Evolutionary conservation across 2,888 invertebrate species (phyloP), one percentile per base, ranked within the genome.

Genomic region (Stramonita haemastoma): DNA sequence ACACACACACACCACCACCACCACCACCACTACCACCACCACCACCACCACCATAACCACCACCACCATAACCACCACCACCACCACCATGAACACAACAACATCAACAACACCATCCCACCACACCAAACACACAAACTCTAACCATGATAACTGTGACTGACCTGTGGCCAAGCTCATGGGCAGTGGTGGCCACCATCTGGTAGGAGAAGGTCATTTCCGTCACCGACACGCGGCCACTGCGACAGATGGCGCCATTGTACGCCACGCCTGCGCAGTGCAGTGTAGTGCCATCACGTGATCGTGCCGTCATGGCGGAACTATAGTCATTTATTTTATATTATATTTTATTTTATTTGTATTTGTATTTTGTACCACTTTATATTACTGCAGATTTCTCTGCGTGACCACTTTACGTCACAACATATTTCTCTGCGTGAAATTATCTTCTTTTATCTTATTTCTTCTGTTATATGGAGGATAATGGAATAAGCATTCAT

Each of bases 81-180:
- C n/a, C 22, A 60, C 60, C 15, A 22, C 60, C 60, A 60, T 13
- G 1, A 60, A 4, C 15, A 60, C 15, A 60, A 1, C 22, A 2
- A 60, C 15, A 22, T 22, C 17, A 60, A 60, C 15, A 15, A 60
- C 60, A 60, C 4, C 60, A 22, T 19, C 15, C 46, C 46, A 46
- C 46, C 46, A 46, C 8, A 2, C 46, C 2, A 8, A 46, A 2
- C 2, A 46, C 2, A 2, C 46, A 46, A 5, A 8, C 8, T 2
- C 46, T 46, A 46, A 46, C 8, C 4, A 46, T 46, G 4, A 46
- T 46, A 46, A 46, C 46, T 46, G 4, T 46, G 46, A 46, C 46
- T 46, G 46, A 73, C 94, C 93, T 94, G 90, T 94, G 94, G 22
- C 93, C 94, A 0, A 94, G 92, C 89, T 94, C 94, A 86, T 94